A percentile compares a stretch with the other conserved stretches of the same genome.
These are phyloP conservation scores for Paratrypauchen microcephalus DNA, from an alignment of 2,797 vertebrate species.

Conservation along the genomic window DNA sequence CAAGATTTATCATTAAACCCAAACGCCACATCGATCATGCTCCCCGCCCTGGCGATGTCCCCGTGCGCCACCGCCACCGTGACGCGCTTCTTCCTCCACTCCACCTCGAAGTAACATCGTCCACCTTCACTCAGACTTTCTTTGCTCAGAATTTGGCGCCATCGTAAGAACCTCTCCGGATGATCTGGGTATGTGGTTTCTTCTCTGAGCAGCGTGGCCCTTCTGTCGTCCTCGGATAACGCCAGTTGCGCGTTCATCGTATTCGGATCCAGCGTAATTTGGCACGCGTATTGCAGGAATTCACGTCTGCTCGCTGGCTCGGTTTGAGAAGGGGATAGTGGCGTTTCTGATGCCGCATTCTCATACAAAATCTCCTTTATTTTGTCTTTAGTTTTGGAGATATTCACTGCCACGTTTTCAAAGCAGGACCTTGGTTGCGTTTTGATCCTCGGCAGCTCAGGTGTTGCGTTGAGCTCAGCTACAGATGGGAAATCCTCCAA, in stretches of 20 bases:
- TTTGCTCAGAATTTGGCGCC: constrained; percentile 15
- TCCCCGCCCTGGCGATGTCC: not conserved
- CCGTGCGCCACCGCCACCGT: not conserved
- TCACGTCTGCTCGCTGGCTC: constrained; percentile 10
- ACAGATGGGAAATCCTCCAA: constrained; percentile 6
- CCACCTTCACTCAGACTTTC: constrained; percentile 11
- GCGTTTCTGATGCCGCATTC: not conserved
- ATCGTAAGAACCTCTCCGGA: constrained; percentile 10
- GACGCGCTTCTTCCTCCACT: constrained; percentile 7
- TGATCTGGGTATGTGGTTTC: not conserved
- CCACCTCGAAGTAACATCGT: constrained; percentile 9
- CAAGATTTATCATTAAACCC: constrained; percentile 20
- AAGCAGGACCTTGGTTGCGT: constrained; percentile 10
- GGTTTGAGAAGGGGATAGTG: not conserved
- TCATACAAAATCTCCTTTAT: constrained; percentile 3
- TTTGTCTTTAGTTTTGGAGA: constrained; percentile 11
- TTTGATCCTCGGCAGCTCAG: constrained; percentile 4
- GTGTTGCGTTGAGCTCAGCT: not conserved
- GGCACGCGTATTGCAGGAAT: not conserved
- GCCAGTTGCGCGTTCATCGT: not conserved
- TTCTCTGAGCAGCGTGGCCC: not conserved
- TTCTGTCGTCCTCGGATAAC: constrained; percentile 11
- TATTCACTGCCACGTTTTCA: constrained; percentile 10
- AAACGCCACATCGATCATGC: not conserved
- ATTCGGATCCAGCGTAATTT: constrained; percentile 17